Base-by-base conservation (phyloP, 2,797 vertebrate species). In the Astyanax mexicanus region DNA sequence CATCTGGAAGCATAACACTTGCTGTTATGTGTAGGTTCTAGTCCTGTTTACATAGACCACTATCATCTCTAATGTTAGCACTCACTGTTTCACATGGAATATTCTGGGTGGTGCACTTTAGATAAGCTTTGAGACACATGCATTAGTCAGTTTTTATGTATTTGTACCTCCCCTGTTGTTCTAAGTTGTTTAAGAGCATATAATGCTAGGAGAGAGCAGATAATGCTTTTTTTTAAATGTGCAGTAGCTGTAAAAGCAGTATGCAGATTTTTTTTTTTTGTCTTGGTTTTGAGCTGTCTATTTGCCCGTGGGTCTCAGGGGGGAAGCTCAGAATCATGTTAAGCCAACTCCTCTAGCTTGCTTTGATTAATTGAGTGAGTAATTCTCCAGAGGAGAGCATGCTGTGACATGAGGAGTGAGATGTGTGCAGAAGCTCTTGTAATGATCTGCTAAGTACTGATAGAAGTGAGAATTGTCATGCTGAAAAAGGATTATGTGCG, bases 21-120 rank as follows among this genome's bases (percentile, higher is more conserved):
- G 94, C 94, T 0, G 95, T 98, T 84, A 97, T 98, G 92, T 95
- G 97, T 98, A 88, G 93, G 94, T 77, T 60, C 55, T 27, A 61
- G 40, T 57, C 75, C 57, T 76, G n/a, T 42, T 40, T 73, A 44
- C 51, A 21, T 58, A 52, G 23, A 23, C 19, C 15, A 21, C 10
- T 68, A 35, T 78, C 9, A 29, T 19, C 17, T 25, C 23, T 29
- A 44, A 19, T 58, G 29, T 65, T 42, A 45, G 61, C 23, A 4
- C 40, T 65, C 23, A 4, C 40, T 65, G 23, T 27, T 44, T 40
- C 23, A 45, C 38, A 13, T 44, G 42, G 44, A 23, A 23, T 66
- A 47, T 32, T 17, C 64, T 49, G 27, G 27, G 27, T 17, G 12
- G 25, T 4, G 44, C 42, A 11, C 62, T 27, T 23, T n/a, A 29